Evolutionary conservation across 2,888 invertebrate species (phyloP).

Genomic region (Ophioninae sp.): DNA sequence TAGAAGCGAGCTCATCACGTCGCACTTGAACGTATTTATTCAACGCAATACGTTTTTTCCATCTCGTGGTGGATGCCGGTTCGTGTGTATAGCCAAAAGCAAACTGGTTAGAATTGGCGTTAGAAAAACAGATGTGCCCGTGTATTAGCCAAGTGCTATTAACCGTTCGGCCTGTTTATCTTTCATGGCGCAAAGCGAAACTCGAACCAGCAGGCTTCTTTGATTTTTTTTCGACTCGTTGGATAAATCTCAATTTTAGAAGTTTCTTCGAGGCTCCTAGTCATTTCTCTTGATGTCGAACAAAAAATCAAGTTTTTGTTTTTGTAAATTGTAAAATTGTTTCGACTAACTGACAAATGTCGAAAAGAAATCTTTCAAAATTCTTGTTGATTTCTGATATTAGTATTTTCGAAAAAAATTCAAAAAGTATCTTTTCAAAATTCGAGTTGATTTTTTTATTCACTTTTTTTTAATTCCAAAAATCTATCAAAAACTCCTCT

Average conservation of each 20-base stretch:
- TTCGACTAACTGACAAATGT: no score
- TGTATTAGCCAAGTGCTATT: slow-evolving; percentile 6
- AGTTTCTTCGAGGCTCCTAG: not conserved
- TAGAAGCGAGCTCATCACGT: not conserved
- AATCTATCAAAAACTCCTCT: no score
- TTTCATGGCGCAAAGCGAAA: slow-evolving; percentile 5
- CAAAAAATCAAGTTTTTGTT: slow-evolving; percentile 6
- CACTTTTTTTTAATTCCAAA: no score
- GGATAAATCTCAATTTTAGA: slow-evolving; percentile 27
- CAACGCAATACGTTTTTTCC: not conserved
- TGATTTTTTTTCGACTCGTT: not conserved
- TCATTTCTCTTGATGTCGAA: slow-evolving; percentile 10
- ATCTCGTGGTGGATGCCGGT: not conserved
- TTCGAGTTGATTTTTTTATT: no score
- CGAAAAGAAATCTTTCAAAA: no score
- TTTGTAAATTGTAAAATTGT: not conserved
- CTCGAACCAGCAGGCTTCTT: slow-evolving; percentile 9
- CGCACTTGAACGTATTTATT: slow-evolving; percentile 1
- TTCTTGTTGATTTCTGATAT: no score
- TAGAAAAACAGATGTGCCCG: slow-evolving; percentile 39
- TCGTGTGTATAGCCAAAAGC: not conserved
- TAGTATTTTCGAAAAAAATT: no score
- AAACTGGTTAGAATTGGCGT: not conserved
- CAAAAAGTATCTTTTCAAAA: no score
- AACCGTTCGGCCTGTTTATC: slow-evolving; percentile 37